Percentiles rank a stretch among this genome's conserved stretches.
Conservation (phyloP, 2,797 vertebrate genomes). For the Eospalax fontanierii region DNA sequence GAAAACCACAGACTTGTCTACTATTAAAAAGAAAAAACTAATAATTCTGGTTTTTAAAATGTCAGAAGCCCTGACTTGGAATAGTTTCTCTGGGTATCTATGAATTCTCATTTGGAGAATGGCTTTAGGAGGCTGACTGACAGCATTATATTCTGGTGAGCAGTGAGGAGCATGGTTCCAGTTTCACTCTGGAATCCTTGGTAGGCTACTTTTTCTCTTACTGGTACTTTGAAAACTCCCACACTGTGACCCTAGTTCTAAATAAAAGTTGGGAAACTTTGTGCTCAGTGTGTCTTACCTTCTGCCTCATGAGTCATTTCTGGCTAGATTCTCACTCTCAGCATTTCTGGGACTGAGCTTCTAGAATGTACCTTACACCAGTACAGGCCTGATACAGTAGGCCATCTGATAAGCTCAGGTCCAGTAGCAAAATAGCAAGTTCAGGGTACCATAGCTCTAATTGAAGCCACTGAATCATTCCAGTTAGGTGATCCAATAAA, state of each 20-base stretch:
- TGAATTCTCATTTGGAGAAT: neutral
- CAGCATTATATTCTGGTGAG: no score
- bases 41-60: neutral
- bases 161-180: neutral
- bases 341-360: neutral
- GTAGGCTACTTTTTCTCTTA: neutral
- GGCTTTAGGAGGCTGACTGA: no score
- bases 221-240: neutral
- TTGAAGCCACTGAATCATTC: neutral
- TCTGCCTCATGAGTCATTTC: neutral
- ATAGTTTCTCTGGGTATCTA: neutral
- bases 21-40: no score
- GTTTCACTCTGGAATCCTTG: neutral
- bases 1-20: neutral
- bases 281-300: neutral
- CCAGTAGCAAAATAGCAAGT: rapidly evolving
- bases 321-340: neutral
- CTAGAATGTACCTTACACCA: neutral
- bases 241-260: no score
- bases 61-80: neutral
- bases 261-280: neutral
- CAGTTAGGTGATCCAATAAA: neutral
- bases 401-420: rapidly evolving
- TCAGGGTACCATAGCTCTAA: no score
- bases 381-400: no score